These are phyloP conservation scores for Allophyes oxyacanthae DNA, from an alignment of 2,888 invertebrate species.

Conservation along the genomic window DNA sequence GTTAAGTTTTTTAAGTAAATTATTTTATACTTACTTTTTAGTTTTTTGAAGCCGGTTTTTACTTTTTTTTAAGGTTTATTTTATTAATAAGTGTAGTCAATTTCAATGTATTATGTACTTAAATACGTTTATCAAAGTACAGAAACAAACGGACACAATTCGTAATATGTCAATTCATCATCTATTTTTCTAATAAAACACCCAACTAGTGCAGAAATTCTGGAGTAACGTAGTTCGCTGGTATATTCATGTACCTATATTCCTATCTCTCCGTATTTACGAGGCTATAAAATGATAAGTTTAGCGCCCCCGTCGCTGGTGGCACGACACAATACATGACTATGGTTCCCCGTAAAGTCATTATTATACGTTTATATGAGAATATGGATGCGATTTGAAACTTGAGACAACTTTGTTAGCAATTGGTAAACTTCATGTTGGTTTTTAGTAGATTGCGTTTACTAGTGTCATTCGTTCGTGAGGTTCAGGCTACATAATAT, in stretches of 20 bases:
- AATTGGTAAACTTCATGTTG: conserved; percentile 20
- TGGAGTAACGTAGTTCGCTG: conserved; percentile 27
- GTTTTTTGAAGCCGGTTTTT: too few relatives aligned
- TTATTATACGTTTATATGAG: conserved; percentile 36
- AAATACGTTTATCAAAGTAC: too few relatives aligned
- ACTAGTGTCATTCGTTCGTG: background rate
- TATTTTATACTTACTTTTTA: too few relatives aligned
- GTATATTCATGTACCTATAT: conserved; percentile 64
- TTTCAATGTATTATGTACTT: too few relatives aligned
- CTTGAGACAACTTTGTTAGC: conserved; percentile 22
- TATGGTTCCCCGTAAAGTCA: conserved; percentile 40
- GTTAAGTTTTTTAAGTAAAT: too few relatives aligned
- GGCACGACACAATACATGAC: conserved; percentile 39
- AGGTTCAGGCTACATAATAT: too few relatives aligned
- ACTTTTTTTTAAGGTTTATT: too few relatives aligned
- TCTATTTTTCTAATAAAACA: conserved; percentile 10
- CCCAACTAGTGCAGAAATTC: conserved; percentile 18
- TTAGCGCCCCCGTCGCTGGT: conserved; percentile 54
- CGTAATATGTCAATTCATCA: background rate
- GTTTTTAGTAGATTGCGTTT: background rate
- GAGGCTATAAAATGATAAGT: conserved; percentile 73
- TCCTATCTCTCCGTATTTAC: conserved; percentile 68
- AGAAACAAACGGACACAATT: too few relatives aligned
- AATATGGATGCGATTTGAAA: conserved; percentile 23
- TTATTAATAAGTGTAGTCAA: too few relatives aligned